Evolutionary conservation across 1,140 invertebrate genomes (phyloP).

Genomic region (Macrostomum lignano): DNA sequence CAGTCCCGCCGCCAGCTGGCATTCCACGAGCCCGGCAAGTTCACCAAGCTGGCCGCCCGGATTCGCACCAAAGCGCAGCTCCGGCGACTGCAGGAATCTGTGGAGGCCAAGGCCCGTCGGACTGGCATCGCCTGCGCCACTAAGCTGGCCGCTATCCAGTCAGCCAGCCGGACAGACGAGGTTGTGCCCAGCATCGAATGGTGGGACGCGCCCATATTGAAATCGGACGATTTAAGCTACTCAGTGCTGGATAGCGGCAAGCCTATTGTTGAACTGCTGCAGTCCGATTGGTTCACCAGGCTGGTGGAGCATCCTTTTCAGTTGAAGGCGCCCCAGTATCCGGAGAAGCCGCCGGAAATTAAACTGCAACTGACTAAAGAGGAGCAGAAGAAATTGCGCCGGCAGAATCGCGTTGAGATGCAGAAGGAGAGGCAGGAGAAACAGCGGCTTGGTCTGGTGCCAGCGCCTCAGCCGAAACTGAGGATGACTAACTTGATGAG

Average conservation of each 20-base stretch:
- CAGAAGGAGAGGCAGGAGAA: constrained; percentile 97
- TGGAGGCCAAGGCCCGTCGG: constrained; percentile 76
- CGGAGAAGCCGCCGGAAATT: constrained; percentile 51
- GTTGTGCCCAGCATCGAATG: constrained; percentile 73
- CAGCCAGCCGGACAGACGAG: constrained; percentile 36
- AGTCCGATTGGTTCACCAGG: constrained; percentile 47
- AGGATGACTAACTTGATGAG: constrained; percentile 94
- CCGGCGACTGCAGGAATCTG: constrained; percentile 74
- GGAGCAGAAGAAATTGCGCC: constrained; percentile 77
- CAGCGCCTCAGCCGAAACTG: constrained; percentile 85
- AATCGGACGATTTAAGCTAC: constrained; percentile 9
- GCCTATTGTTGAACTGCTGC: too few species aligned
- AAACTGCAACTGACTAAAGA: constrained; percentile 85
- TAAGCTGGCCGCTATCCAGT: constrained; percentile 60
- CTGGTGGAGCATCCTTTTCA: constrained; percentile 89
- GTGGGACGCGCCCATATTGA: constrained; percentile 84
- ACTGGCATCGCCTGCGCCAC: constrained; percentile 92
- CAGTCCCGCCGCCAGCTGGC: constrained; percentile 39
- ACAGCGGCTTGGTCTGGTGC: constrained; percentile 64
- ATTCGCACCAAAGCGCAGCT: constrained; percentile 68
- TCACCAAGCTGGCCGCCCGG: constrained; percentile 55
- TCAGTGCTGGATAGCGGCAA: constrained; percentile 6
- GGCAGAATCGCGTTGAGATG: constrained; percentile 71
- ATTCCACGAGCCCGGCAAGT: constrained; percentile 79
- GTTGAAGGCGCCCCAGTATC: constrained; percentile 61